Evolutionary conservation across 2,888 invertebrate genomes (phyloP), one percentile per base, ranked within the genome.

Genomic region (Eupithecia vulgata): DNA sequence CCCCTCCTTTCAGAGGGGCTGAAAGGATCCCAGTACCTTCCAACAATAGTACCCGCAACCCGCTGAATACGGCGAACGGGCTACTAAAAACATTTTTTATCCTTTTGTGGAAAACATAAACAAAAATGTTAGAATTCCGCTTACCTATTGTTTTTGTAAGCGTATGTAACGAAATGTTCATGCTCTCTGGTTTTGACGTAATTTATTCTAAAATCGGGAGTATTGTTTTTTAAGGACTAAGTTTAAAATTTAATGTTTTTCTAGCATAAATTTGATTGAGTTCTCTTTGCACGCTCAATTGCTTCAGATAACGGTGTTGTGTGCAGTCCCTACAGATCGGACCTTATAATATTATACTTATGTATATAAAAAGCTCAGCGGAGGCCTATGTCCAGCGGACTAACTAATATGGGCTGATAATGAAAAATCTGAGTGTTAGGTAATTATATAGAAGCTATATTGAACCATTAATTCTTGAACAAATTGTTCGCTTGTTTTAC

Each of bases 41-140:
- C 83, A 90, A 92, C 92, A 93, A 92, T 90, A 83, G 86, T 77
- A 78, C 79, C 86, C 81, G 81, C 81, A 81, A 81, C 81, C 85
- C 81, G 81, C 82, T 88, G 87, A 87, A 87, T 88, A 85, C 85
- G 81, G 81, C 85, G 83, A 86, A 87, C 87, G 87, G 86, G 84
- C 80, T 81, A 81, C 84, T 76, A 73, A 83, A 79, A 82, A 76
- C 72, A 76, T 76, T 80, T 82, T 81, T 85, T 82, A 80, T 82
- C 82, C 88, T 87, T 88, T 87, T 87, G 85, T 83, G 84, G 81
- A 85, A 87, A 90, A 90, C 86, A 87, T 88, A 88, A 89, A 89
- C 88, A 88, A 82, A 88, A 91, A 88, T 87, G 87, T 90, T 91
- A 87, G 85, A 85, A 84, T 87, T 88, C 90, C 83, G 82, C 85